phyloP scores from a whole-genome alignment of 2,888 invertebrate species.

The Petrophora chlorosata region DNA sequence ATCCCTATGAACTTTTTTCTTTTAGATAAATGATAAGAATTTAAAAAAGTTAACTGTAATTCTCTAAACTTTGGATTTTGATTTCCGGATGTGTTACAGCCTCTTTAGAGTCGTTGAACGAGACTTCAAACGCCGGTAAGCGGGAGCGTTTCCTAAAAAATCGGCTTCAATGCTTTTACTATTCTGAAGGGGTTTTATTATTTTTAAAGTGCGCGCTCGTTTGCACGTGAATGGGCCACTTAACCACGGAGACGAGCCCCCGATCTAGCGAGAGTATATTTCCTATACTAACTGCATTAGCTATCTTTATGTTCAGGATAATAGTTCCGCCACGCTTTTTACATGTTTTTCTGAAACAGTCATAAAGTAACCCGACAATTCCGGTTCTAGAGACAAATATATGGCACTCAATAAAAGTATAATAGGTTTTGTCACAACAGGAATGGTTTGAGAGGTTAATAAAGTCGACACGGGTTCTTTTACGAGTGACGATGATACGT shows the following conservation, averaged over 20 bases:
- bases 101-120: conserved; percentile 24
- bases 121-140: conserved; percentile 28
- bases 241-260: conserved; percentile 78
- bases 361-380: conserved; percentile 46
- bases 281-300: conserved; percentile 71
- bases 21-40: no score
- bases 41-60: no score
- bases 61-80: no score
- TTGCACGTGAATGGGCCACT: conserved; percentile 84
- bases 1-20: no score
- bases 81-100: conserved; percentile 28
- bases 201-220: conserved; percentile 82
- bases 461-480: conserved; percentile 58
- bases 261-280: conserved; percentile 52
- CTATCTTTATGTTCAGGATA: conserved; percentile 73
- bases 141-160: conserved; percentile 31
- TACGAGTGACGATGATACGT: conserved; percentile 55
- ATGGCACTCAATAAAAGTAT: conserved; percentile 49
- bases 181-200: conserved; percentile 78
- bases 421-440: conserved; percentile 50
- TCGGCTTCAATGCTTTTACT: conserved; percentile 39
- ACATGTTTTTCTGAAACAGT: conserved; percentile 64
- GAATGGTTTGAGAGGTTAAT: conserved; percentile 49
- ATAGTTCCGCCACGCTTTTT: conserved; percentile 79
- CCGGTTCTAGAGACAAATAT: conserved; percentile 43